Evolutionary conservation across 2,888 invertebrate species (phyloP), one percentile per base, ranked within the genome.

Genomic region (Cryptocephalus primarius): DNA sequence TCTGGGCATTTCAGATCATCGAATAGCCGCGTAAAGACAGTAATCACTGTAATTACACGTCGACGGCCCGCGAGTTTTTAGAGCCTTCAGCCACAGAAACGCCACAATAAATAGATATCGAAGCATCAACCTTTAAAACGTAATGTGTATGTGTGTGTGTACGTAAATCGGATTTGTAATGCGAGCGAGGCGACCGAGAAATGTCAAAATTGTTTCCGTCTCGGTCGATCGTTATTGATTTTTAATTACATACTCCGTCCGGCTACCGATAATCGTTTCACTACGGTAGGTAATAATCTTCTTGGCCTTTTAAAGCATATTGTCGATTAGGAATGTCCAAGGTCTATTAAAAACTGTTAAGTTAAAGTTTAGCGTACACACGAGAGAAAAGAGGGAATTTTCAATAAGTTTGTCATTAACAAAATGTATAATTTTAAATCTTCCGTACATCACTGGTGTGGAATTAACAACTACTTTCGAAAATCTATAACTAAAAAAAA

Each of bases 121-220:
- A 53, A 49, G 40, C 13, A 41, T 31, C 52, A 51, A 52, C 52
- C 53, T 53, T 53, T 56, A 39, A 48, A 48, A 47, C 36, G 38
- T 36, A 43, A 54, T 52, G 22, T 6, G 22, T 22, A 6, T 22
- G 22, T 52, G 22, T 6, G 22, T 22, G 22, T 22, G 22, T 22
- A 22, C 22, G 22, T 22, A 55, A 56, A 55, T 56, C 53, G 49
- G 40, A 32, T 22, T 33, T 45, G 46, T 48, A 52, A 56, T 55
- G 42, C 45, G 46, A 46, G 42, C 48, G 46, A 52, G 53, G 46
- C 46, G 53, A 55, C 53, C 56, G 55, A 51, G 52, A 54, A 54
- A 55, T 56, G 56, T 56, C 55, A 55, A 52, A 56, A 55, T 48
- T 48, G 45, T 54, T 54, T 50, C 40, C 55, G 44, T 56, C 55